Conservation (phyloP, 92 coral and sea anemone species). For the Plumapathes pennacea region DNA sequence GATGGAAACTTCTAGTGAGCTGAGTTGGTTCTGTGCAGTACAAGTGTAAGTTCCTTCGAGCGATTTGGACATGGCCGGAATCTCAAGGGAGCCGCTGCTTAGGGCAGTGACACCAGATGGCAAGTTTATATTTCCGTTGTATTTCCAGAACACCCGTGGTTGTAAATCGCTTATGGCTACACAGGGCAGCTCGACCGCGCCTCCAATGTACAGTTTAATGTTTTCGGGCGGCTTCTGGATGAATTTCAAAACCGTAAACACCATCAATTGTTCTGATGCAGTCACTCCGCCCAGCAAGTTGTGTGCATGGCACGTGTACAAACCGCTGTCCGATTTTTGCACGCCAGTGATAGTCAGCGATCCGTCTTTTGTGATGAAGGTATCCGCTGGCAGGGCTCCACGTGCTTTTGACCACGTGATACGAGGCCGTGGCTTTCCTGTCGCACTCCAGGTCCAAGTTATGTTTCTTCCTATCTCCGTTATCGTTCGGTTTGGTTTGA, state of each 20-base stretch:
- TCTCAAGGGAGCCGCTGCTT: conserved; percentile 28
- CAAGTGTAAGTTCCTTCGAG: conserved; percentile 41
- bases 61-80: background rate
- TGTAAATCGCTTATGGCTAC: conserved; percentile 31
- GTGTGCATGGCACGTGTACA: conserved; percentile 35
- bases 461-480: conserved; percentile 10
- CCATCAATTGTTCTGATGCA: conserved; percentile 27
- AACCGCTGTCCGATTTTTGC: conserved; percentile 22
- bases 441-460: conserved; percentile 19
- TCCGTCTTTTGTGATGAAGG: background rate
- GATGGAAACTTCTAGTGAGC: conserved; percentile 29
- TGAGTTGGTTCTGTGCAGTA: conserved; percentile 24
- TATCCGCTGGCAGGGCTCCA: background rate
- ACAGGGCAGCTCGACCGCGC: conserved; percentile 25
- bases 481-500: conserved; percentile 5
- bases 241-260: conserved; percentile 18
- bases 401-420: conserved; percentile 38
- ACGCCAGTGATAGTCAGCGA: conserved; percentile 10
- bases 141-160: conserved; percentile 22
- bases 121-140: conserved; percentile 3
- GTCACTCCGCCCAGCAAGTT: conserved; percentile 29
- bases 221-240: conserved; percentile 22
- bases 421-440: conserved; percentile 38
- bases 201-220: background rate
- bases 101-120: conserved; percentile 4